These are phyloP conservation scores for Sebastes hubbsi DNA, from an alignment of 2,797 vertebrate species.

Conservation along the genomic window DNA sequence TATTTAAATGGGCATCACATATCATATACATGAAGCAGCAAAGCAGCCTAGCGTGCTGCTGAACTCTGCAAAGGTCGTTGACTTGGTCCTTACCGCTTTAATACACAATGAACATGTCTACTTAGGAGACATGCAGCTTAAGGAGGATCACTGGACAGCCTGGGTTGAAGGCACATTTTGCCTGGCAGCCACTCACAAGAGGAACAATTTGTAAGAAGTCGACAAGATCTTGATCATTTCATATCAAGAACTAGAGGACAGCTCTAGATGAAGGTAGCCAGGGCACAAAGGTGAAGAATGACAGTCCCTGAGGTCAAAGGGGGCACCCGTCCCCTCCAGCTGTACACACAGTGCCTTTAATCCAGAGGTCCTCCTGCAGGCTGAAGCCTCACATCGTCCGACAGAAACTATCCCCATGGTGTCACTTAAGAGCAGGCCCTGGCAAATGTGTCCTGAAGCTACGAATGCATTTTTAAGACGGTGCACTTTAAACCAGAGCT, in stretches of 20 bases:
- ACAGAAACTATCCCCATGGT: conserved; percentile 6
- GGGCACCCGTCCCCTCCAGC: conserved; percentile 31
- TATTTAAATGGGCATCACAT: conserved; percentile 72
- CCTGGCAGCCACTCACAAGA: conserved; percentile 24
- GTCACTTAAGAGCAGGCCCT: conserved; percentile 8
- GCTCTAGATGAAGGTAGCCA: not conserved
- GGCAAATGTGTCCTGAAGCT: conserved; percentile 34
- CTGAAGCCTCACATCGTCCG: not conserved
- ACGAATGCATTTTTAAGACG: conserved; percentile 27
- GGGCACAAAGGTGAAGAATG: not conserved
- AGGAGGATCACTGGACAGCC: conserved; percentile 16
- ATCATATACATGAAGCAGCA: conserved; percentile 47
- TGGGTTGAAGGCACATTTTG: not conserved
- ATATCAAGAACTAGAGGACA: conserved; percentile 13
- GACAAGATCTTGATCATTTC: conserved; percentile 26
- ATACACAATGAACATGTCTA: conserved; percentile 7
- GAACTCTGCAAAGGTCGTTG: conserved; percentile 49
- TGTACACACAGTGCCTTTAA: conserved; percentile 40
- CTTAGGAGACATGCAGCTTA: conserved; percentile 2
- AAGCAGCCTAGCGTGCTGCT: conserved; percentile 20
- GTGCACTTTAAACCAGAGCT: conserved; percentile 19
- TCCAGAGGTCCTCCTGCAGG: conserved; percentile 26
- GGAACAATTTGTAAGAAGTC: not conserved
- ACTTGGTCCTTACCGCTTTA: conserved; percentile 37
- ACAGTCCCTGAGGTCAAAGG: not conserved